phyloP scores from a whole-genome alignment of 2,888 invertebrate species.

The Pomacea canaliculata region DNA sequence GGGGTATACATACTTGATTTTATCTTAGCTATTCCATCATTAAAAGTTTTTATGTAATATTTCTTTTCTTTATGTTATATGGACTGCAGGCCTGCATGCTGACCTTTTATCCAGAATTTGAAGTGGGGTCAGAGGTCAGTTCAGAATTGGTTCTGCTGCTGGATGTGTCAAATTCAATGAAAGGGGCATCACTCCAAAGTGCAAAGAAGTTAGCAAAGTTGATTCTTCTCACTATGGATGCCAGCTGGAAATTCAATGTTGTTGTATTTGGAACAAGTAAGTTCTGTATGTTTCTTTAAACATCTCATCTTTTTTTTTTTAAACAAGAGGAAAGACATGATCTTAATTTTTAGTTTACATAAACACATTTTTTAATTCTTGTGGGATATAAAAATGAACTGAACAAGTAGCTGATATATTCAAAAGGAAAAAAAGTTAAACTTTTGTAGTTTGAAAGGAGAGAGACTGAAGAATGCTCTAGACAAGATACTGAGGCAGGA shows the following conservation, averaged over 20 bases:
- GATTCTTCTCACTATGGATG: constrained; percentile 64
- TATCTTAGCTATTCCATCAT: too few species aligned
- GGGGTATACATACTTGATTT: too few species aligned
- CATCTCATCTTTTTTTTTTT: neutral
- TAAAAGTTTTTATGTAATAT: too few species aligned
- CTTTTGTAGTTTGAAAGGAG: too few species aligned
- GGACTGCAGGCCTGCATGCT: constrained; percentile 69
- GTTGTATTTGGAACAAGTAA: constrained; percentile 69
- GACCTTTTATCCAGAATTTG: constrained; percentile 71
- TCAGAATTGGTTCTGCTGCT: constrained; percentile 66
- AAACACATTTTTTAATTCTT: neutral
- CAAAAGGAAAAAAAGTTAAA: too few species aligned
- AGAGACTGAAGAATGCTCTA: too few species aligned
- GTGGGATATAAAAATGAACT: neutral
- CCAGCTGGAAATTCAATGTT: constrained; percentile 69
- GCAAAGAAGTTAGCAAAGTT: constrained; percentile 66
- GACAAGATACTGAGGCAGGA: too few species aligned
- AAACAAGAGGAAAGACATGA: neutral
- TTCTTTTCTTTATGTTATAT: neutral
- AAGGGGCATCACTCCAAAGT: constrained; percentile 51
- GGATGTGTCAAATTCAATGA: constrained; percentile 71
- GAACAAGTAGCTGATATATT: too few species aligned
- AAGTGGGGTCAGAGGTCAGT: constrained; percentile 52
- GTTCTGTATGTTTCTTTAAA: constrained; percentile 2
- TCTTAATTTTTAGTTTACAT: neutral